Evolutionary conservation across 2,797 vertebrate species (phyloP).

Genomic region (Sebastes nivosus): DNA sequence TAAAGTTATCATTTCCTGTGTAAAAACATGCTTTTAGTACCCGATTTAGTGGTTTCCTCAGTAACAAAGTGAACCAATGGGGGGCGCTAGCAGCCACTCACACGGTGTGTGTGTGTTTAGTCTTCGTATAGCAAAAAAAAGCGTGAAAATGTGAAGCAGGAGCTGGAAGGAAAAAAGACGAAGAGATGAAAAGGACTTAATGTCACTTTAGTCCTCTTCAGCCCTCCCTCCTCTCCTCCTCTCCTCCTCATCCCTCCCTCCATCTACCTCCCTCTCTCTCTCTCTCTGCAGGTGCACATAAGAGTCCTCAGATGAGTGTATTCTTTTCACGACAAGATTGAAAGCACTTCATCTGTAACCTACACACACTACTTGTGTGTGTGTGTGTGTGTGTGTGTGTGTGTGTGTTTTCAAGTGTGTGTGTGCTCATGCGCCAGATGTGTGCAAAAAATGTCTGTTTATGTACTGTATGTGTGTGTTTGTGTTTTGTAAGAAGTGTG

Average conservation of each 20-base stretch:
- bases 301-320: slow-evolving; percentile 68
- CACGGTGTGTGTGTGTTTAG: not conserved
- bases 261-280: not conserved
- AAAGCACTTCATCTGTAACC: slow-evolving; percentile 74
- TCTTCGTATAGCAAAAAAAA: not conserved
- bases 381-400: slow-evolving; percentile 20
- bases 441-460: slow-evolving; percentile 15
- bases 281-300: slow-evolving; percentile 69
- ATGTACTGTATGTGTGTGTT: not conserved
- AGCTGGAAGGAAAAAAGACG: slow-evolving; percentile 3
- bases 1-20: no score
- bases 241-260: not conserved
- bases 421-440: slow-evolving; percentile 18
- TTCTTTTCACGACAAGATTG: slow-evolving; percentile 69
- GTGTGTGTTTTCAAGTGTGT: slow-evolving; percentile 4
- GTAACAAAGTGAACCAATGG: not conserved
- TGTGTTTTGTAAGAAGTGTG: not conserved
- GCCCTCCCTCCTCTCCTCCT: not conserved
- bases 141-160: not conserved
- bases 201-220: slow-evolving; percentile 44
- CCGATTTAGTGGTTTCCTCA: not conserved
- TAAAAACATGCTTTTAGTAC: not conserved
- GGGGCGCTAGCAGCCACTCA: not conserved
- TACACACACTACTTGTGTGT: slow-evolving; percentile 30
- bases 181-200: slow-evolving; percentile 48